Base-by-base conservation (phyloP, 2,797 vertebrate species). In the Alcedo atthis region DNA sequence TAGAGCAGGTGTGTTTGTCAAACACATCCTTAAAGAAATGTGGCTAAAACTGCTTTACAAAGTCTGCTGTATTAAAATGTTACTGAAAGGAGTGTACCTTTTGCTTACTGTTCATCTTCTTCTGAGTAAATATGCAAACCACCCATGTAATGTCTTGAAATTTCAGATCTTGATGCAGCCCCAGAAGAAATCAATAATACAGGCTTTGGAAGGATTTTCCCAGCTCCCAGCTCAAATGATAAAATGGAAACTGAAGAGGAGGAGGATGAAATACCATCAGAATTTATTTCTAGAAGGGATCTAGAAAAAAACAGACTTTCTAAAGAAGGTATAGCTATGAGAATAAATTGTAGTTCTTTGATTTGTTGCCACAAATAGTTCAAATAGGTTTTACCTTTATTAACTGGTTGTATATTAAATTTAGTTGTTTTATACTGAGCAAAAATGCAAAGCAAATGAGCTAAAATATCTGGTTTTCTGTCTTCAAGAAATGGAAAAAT, bases 161-260 rank as follows among this genome's bases (percentile, higher is more conserved):
- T 81, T 90, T 90, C 88, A 97, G 97, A 97, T 67, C 85, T 92
- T 59, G 77, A 49, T 87, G 91, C 81, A 73, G 1, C 35, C 46
- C 79, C 83, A 20, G 95, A 91, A 77, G 96, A 96, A 89, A 61
- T 82, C 32, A 92, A 92, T 55, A 98, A 89, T 73, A 95, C 97
- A 57, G 99, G 99, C 35, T 99, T 99, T 96, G 99, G 99, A 88
- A 99, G 99, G 97, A 98, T 99, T 82, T 99, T 98, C 89, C 99
- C 99, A 55, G 97, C 97, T 84, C 94, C 97, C 40, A 98, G 96
- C 33, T 93, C 97, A 66, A 97, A 95, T 71, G 83, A 96, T 74
- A 95, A 97, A 57, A 98, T 98, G 81, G 98, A 98, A 58, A 97
- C 97, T 49, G 97, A 97, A 74, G 98, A 98, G 9, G 97, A 98